phyloP scores from a whole-genome alignment of 2,797 vertebrate genomes.

The Leptatherina wallacei region DNA sequence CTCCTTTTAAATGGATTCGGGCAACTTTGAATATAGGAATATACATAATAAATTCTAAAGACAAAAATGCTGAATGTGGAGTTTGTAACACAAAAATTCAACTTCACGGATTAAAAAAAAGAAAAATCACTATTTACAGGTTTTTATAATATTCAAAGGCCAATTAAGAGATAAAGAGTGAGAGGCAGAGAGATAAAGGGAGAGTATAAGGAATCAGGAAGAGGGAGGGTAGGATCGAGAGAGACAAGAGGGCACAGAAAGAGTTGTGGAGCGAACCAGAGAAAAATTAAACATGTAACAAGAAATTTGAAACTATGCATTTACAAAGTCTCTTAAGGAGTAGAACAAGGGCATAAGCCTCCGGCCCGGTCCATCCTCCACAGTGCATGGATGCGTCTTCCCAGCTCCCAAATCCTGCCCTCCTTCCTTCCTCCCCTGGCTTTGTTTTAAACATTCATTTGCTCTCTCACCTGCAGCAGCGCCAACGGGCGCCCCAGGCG shows the following conservation, averaged over 20 bases:
- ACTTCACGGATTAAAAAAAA: conserved; percentile 95
- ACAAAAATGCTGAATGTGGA: conserved; percentile 94
- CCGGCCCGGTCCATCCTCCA: conserved; percentile 86
- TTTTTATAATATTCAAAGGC: conserved; percentile 93
- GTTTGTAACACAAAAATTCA: conserved; percentile 91
- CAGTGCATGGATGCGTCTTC: conserved; percentile 89
- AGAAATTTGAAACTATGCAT: conserved; percentile 85
- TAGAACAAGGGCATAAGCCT: conserved; percentile 66
- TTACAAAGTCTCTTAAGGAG: conserved; percentile 90
- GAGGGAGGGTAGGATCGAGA: conserved; percentile 34
- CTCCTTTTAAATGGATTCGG: conserved; percentile 99
- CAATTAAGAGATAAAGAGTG: conserved; percentile 84
- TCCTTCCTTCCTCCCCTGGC: conserved; percentile 57
- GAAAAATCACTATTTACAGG: conserved; percentile 92
- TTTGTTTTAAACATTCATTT: conserved; percentile 87
- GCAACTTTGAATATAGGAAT: conserved; percentile 99
- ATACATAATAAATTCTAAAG: conserved; percentile 99
- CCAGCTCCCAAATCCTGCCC: conserved; percentile 75
- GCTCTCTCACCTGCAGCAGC: conserved; percentile 87
- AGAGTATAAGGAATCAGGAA: conserved; percentile 56
- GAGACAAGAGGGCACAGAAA: conserved; percentile 71
- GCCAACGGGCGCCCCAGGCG: conserved; percentile 45
- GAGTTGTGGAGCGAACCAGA: conserved; percentile 70
- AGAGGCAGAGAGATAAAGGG: conserved; percentile 63
- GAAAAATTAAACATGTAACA: conserved; percentile 72